These are phyloP conservation scores for Chirona hameri DNA, from an alignment of 2,888 invertebrate genomes.

Conservation along the genomic window DNA sequence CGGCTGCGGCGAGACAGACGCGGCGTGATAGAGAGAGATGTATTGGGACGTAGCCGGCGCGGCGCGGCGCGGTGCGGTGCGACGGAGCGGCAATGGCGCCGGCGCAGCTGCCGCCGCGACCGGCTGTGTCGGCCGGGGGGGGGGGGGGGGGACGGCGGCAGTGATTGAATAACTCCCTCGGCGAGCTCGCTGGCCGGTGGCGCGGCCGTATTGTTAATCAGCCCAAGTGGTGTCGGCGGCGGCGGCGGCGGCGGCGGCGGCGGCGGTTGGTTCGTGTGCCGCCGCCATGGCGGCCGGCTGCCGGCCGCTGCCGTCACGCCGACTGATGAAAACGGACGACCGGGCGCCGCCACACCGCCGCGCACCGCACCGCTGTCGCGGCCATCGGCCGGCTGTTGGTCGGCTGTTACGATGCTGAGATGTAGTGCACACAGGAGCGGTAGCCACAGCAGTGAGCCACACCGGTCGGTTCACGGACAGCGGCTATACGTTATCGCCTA, in stretches of 20 bases:
- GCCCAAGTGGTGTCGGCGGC: background rate
- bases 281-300: background rate
- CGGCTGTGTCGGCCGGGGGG: no score
- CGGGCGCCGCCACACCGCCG: no score
- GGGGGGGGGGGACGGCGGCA: background rate
- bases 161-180: background rate
- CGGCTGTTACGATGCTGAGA: no score
- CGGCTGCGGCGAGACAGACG: background rate
- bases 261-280: background rate
- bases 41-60: background rate
- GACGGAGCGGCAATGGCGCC: background rate
- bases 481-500: no score
- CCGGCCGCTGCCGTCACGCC: background rate
- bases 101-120: background rate
- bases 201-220: background rate
- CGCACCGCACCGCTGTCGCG: no score
- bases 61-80: background rate
- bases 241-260: no score
- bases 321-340: no score
- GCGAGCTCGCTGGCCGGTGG: background rate
- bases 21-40: slow-evolving; percentile 9
- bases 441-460: no score
- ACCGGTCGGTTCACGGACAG: no score
- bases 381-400: no score
- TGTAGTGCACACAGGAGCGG: no score